Base-by-base conservation (phyloP, 1,140 invertebrate species). In the Heterodera carotae region DNA sequence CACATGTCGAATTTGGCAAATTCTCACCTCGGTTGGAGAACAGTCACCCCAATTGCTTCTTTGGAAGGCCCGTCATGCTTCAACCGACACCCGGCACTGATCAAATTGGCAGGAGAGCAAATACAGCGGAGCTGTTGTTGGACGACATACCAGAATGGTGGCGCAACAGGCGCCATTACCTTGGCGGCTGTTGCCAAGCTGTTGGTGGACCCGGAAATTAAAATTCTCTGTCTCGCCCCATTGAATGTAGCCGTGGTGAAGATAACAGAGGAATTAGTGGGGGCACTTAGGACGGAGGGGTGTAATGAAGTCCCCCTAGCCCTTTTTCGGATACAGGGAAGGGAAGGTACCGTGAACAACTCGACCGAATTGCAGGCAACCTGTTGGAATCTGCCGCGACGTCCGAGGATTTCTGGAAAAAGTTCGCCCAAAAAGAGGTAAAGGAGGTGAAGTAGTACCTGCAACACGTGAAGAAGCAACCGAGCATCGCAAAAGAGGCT, bases 81-180 rank as follows among this genome's bases (percentile, higher is more conserved):
- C n/a, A 25, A 36, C n/a, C 64, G 36, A 6, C 34, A 68, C 43
- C 67, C 67, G n/a, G 67, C 43, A 8, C 8, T 68, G 4, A 8
- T 8, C 22, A 25, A n/a, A 22, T 68, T 68, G 43, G 67, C 18
- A 7, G 67, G 27, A 5, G 67, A 25, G 7, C 67, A 69, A 31
- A 25, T 8, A 69, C 67, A 7, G 67, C 67, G 4, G 34, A 69
- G 43, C 8, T 69, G n/a, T 29, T 69, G 67, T 2, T 69, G 67
- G 67, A 69, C 25, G 27, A 7, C 67, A 36, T 29, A 2, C 3
- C n/a, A n/a, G 67, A 7, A 27, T 69, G 1, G 67, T 69, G 1
- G 34, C 43, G 0, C 34, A 39, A 48, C 67, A 69, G 27, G 67
- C 67, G 2, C 97, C 97, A 12, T 99, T 97, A 99, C 97, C 0